Conservation (phyloP, 2,113 vertebrate genomes). For the cat (Felis catus) region DNA sequence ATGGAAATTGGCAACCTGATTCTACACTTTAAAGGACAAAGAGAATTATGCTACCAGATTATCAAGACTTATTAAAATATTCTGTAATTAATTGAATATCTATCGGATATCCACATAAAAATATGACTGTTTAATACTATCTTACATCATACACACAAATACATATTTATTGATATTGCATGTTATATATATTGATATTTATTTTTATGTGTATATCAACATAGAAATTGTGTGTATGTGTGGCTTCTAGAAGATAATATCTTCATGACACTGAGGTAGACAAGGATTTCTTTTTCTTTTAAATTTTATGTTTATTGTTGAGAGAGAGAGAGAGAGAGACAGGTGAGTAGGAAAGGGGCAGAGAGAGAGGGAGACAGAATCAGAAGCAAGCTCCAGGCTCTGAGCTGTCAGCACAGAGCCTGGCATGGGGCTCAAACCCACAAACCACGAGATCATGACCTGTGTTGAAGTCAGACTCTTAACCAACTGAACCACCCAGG, state of each 20-base stretch:
- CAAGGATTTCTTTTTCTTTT: not conserved
- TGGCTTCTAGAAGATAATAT: not conserved
- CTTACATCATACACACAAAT: not conserved
- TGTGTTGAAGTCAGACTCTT: too few relatives aligned
- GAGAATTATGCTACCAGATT: not conserved
- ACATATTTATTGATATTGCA: not conserved
- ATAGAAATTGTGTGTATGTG: not conserved
- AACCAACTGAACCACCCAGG: too few relatives aligned
- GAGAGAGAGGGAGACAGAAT: too few relatives aligned
- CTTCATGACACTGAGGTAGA: not conserved
- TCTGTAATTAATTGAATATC: not conserved
- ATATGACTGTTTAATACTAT: not conserved
- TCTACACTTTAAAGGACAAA: constrained; percentile 19
- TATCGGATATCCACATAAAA: not conserved
- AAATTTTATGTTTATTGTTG: too few relatives aligned
- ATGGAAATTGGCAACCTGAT: not conserved
- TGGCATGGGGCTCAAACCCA: too few relatives aligned
- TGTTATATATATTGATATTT: not conserved
- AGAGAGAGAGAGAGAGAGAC: too few relatives aligned
- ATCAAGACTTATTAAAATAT: not conserved
- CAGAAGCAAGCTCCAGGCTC: too few relatives aligned
- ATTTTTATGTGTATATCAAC: not conserved
- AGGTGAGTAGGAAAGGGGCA: too few relatives aligned
- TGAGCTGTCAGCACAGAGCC: too few relatives aligned
- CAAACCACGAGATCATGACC: too few relatives aligned